phyloP scores from a whole-genome alignment of 2,113 vertebrate genomes.

The Emydocephalus ijimae region DNA sequence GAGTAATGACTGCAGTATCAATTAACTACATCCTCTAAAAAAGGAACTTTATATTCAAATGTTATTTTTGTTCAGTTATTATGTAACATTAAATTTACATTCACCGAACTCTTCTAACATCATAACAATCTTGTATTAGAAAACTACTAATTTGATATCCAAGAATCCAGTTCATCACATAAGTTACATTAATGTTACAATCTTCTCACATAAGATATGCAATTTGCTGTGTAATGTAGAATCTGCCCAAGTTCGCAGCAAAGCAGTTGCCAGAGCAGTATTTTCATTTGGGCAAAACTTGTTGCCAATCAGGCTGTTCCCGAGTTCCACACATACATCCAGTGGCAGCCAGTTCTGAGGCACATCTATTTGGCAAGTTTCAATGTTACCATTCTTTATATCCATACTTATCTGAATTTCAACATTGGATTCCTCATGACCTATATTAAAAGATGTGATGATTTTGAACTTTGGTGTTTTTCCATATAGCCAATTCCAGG shows the following conservation, averaged over 20 bases:
- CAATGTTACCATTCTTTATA: constrained; percentile 81
- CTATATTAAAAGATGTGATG: constrained; percentile 67
- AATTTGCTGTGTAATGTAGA: constrained; percentile 68
- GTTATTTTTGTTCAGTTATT: constrained; percentile 2
- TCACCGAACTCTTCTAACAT: neutral
- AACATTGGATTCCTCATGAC: constrained; percentile 50
- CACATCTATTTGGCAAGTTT: constrained; percentile 70
- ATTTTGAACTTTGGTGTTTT: constrained; percentile 87
- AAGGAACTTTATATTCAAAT: neutral
- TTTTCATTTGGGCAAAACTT: constrained; percentile 77
- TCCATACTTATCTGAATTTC: constrained; percentile 72
- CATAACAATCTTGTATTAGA: neutral
- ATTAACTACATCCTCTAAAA: neutral
- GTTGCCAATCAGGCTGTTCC: constrained; percentile 70
- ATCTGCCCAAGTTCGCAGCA: constrained; percentile 64
- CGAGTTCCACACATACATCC: constrained; percentile 66
- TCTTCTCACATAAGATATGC: constrained; percentile 74
- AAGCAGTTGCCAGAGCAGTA: constrained; percentile 25
- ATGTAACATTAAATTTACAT: neutral
- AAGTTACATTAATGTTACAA: constrained; percentile 78
- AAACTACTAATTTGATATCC: neutral
- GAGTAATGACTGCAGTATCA: neutral
- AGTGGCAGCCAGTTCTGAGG: constrained; percentile 77
- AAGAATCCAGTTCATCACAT: constrained; percentile 12
- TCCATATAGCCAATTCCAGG: constrained; percentile 93